phyloP scores from a whole-genome alignment of 2,888 invertebrate genomes.

The Drosophila meridionalis region DNA sequence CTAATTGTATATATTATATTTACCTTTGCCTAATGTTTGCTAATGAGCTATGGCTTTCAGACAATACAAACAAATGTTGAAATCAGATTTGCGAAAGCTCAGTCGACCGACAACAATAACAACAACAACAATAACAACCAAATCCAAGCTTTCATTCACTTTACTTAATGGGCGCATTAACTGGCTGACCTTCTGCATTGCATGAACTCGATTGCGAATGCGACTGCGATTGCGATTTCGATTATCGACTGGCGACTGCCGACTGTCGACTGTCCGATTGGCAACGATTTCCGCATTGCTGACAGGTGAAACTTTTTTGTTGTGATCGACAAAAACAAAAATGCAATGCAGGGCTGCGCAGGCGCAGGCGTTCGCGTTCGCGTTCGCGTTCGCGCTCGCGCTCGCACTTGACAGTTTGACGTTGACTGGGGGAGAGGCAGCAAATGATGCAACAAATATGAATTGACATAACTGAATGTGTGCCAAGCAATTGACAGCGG shows the following conservation, averaged over 20 bases:
- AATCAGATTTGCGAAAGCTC: conserved; percentile 24
- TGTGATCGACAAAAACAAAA: conserved; percentile 45
- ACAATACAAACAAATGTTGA: neutral
- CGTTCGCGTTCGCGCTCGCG: conserved; percentile 2
- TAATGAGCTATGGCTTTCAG: conserved; percentile 13
- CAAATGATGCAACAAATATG: conserved; percentile 53
- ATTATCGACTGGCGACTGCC: conserved; percentile 8
- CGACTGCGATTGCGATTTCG: conserved; percentile 15
- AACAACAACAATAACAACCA: neutral
- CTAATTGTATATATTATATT: neutral
- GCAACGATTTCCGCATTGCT: conserved; percentile 65
- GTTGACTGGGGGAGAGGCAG: conserved; percentile 42
- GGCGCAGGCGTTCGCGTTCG: conserved; percentile 21
- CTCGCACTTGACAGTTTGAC: conserved; percentile 32
- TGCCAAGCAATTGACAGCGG: conserved; percentile 54
- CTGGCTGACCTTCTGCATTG: conserved; percentile 45
- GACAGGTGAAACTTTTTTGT: conserved; percentile 61
- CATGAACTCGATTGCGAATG: conserved; percentile 31
- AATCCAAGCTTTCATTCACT: conserved; percentile 26
- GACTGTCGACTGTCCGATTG: conserved; percentile 8
- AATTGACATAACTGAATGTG: conserved; percentile 57
- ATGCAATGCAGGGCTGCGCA: conserved; percentile 56
- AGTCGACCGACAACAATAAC: neutral
- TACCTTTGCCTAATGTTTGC: conserved; percentile 11
- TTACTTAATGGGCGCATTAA: conserved; percentile 26